These are phyloP conservation scores for Panurus biarmicus DNA, from an alignment of 2,113 vertebrate genomes.

Conservation along the genomic window DNA sequence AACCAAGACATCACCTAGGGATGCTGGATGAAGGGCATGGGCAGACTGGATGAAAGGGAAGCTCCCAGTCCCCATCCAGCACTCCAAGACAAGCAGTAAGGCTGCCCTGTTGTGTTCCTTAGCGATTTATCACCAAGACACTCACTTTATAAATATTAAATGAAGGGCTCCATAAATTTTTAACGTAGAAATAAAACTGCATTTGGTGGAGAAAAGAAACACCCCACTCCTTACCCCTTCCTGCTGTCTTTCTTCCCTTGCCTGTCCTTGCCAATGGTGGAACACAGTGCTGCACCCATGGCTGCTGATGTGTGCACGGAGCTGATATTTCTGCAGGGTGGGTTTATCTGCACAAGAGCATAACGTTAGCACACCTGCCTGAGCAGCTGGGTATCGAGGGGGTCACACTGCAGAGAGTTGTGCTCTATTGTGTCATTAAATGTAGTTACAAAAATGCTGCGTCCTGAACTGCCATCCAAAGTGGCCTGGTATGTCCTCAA, in stretches of 20 bases:
- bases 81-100: neutral
- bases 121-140: constrained; percentile 46
- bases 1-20: neutral
- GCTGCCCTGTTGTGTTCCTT: constrained; percentile 19
- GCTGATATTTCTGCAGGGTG: neutral
- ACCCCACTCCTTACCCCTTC: neutral
- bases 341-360: neutral
- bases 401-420: neutral
- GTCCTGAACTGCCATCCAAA: neutral
- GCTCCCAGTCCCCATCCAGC: neutral
- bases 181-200: constrained; percentile 23
- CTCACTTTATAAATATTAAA: constrained; percentile 58
- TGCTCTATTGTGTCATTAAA: fast-evolving
- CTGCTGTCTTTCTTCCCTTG: neutral
- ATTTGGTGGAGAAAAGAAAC: neutral
- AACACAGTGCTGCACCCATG: neutral
- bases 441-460: neutral
- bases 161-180: constrained; percentile 55
- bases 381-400: neutral
- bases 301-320: neutral
- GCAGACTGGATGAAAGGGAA: neutral
- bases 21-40: neutral
- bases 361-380: neutral
- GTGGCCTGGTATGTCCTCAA: neutral
- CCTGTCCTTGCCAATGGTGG: neutral